Conservation (phyloP, 2,888 invertebrate species). For the Idaea dimidiata region DNA sequence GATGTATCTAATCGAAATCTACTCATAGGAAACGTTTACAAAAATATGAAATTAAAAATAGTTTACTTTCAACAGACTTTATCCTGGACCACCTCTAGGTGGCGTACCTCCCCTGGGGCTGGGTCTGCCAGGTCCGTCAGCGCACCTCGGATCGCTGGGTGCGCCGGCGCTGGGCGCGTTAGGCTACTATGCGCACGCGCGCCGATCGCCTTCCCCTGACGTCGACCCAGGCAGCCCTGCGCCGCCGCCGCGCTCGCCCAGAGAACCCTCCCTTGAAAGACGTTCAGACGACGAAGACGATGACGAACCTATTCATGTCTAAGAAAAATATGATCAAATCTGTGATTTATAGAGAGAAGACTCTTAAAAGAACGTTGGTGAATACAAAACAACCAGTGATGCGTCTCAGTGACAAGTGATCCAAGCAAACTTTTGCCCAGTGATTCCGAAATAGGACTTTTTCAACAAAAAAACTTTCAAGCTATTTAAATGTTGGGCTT, state of each 20-base stretch:
- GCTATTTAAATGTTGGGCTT: constrained; percentile 39
- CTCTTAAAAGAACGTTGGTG: not conserved
- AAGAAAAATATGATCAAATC: constrained; percentile 31
- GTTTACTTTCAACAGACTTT: constrained; percentile 69
- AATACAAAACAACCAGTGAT: not conserved
- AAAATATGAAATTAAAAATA: constrained; percentile 1
- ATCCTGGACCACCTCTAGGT: constrained; percentile 81
- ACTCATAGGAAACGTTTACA: no score
- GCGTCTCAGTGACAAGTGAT: constrained; percentile 4
- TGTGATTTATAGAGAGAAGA: constrained; percentile 25
- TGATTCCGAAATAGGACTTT: constrained; percentile 11
- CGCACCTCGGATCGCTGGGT: constrained; percentile 84
- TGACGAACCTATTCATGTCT: constrained; percentile 84
- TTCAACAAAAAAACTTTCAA: constrained; percentile 9
- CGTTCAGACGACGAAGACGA: constrained; percentile 80
- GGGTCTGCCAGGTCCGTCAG: constrained; percentile 85
- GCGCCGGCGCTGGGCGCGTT: constrained; percentile 84
- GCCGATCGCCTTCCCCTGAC: constrained; percentile 76
- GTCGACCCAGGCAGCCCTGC: constrained; percentile 81
- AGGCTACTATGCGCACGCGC: constrained; percentile 74
- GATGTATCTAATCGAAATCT: no score
- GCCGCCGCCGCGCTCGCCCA: constrained; percentile 73
- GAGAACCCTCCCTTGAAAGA: constrained; percentile 63
- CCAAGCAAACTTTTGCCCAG: not conserved
- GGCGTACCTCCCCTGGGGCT: constrained; percentile 79